Evolutionary conservation across 2,888 invertebrate species (phyloP).

Genomic region (Dryobota labecula): DNA sequence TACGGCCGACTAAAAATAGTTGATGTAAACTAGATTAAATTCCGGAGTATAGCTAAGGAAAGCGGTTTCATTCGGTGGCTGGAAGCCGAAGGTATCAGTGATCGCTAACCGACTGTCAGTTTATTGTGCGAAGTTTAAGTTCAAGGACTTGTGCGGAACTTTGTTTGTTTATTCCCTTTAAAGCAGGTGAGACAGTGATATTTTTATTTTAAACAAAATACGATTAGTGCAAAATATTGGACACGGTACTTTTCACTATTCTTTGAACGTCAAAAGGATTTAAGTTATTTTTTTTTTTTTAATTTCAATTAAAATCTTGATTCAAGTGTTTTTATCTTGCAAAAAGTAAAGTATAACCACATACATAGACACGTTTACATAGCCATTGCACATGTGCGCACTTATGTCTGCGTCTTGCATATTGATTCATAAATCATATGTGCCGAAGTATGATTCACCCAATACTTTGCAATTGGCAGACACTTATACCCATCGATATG

Average conservation of each 20-base stretch:
- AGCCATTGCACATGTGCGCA: constrained; percentile 25
- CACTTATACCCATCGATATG: constrained; percentile 64
- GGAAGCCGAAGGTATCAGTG: constrained; percentile 76
- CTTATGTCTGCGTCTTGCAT: constrained; percentile 25
- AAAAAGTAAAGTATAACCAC: neutral
- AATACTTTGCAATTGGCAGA: constrained; percentile 52
- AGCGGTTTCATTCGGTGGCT: constrained; percentile 65
- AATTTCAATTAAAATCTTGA: constrained; percentile 3
- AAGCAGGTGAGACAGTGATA: constrained; percentile 70
- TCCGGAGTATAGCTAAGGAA: constrained; percentile 78
- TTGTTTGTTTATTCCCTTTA: constrained; percentile 71
- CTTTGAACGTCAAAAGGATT: neutral
- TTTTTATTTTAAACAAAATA: neutral
- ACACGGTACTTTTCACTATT: neutral
- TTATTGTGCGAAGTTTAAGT: constrained; percentile 79
- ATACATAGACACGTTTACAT: constrained; percentile 12
- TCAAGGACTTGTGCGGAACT: constrained; percentile 77
- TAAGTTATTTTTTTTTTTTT: neutral
- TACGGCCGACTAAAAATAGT: constrained; percentile 81
- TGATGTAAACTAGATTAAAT: constrained; percentile 82
- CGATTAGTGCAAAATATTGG: neutral
- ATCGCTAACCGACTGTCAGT: constrained; percentile 65
- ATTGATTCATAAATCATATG: constrained; percentile 53
- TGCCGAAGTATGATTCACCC: constrained; percentile 64
- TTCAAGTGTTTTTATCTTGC: neutral